Evolutionary conservation across 2,888 invertebrate genomes (phyloP).

Genomic region (Caenorhabditis sp.): DNA sequence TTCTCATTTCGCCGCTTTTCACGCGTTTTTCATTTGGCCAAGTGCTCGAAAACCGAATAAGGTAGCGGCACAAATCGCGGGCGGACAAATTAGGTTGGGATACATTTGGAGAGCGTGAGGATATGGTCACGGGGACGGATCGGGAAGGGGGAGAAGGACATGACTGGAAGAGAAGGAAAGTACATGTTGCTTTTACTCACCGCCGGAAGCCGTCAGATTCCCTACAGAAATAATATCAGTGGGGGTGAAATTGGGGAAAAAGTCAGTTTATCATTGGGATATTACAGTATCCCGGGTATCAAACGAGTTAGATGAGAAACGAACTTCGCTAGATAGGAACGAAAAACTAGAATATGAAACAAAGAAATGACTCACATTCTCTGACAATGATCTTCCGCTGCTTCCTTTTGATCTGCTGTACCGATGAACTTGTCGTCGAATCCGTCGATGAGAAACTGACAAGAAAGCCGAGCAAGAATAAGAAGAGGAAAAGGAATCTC

Average conservation of each 20-base stretch:
- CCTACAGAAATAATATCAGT: constrained; percentile 21
- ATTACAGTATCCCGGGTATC: no score
- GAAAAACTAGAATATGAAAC: no score
- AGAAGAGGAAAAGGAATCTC: constrained; percentile 48
- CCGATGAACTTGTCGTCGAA: background rate
- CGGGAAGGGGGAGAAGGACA: no score
- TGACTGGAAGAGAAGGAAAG: constrained; percentile 13
- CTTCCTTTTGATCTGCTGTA: constrained; percentile 2
- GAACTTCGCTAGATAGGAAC: no score
- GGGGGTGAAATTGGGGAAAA: background rate
- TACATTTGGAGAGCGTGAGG: background rate
- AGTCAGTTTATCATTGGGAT: no score
- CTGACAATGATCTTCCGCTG: constrained; percentile 27
- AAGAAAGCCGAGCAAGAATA: constrained; percentile 22
- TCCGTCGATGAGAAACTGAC: constrained; percentile 3
- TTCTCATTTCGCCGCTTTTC: constrained; percentile 10
- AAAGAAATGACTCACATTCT: constrained; percentile 55
- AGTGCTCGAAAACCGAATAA: constrained; percentile 44
- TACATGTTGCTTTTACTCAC: constrained; percentile 32
- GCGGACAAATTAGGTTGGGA: constrained; percentile 24
- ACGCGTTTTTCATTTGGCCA: constrained; percentile 41
- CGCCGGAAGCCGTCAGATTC: constrained; percentile 29
- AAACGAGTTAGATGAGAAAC: no score
- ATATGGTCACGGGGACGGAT: constrained; percentile 13
- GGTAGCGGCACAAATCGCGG: background rate